phyloP scores from a whole-genome alignment of 2,888 invertebrate genomes.

The Drosophila mettleri region DNA sequence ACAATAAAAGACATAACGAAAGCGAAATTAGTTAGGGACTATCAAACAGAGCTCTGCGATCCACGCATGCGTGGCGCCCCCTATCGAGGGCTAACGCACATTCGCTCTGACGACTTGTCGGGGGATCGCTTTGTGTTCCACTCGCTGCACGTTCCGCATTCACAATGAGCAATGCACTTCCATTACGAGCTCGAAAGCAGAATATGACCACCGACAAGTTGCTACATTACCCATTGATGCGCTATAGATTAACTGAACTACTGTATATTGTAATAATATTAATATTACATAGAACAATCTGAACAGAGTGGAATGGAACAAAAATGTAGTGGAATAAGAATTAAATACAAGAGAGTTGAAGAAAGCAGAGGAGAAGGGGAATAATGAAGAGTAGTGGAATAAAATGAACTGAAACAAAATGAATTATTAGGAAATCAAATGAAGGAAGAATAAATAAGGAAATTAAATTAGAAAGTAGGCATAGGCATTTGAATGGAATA shows the following conservation, averaged over 20 bases:
- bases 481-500: no score
- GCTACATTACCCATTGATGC: background rate
- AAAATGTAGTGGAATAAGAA: background rate
- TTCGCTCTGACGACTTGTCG: background rate
- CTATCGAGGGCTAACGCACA: conserved; percentile 2
- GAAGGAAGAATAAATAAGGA: background rate
- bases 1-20: conserved; percentile 34
- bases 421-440: no score
- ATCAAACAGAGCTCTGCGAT: conserved; percentile 21
- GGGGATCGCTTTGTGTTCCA: conserved; percentile 12
- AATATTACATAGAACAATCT: no score
- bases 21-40: conserved; percentile 54
- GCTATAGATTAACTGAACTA: background rate
- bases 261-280: no score
- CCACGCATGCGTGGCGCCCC: conserved; percentile 62
- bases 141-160: conserved; percentile 52
- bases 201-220: conserved; percentile 7
- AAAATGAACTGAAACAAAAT: background rate
- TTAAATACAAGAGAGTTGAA: background rate
- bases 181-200: background rate
- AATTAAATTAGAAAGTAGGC: background rate
- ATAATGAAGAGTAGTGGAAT: background rate
- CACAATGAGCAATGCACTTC: conserved; percentile 44
- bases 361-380: background rate
- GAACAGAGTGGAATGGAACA: background rate